phyloP scores from a whole-genome alignment of 2,888 invertebrate genomes.

The Sussaba pulchella region DNA sequence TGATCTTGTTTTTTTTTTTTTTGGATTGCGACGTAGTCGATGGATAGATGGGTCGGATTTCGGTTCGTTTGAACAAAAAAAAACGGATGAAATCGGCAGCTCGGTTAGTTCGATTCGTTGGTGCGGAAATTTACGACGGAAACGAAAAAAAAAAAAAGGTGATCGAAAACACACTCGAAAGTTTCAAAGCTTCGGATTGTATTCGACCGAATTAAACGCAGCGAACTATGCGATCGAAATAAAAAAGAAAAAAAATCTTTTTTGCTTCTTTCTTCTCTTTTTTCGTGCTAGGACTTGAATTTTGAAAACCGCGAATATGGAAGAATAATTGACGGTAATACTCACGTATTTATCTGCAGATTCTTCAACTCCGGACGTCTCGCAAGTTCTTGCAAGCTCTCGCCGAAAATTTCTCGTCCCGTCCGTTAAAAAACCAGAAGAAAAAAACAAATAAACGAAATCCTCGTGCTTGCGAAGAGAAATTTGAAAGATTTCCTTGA shows the following conservation, averaged over 20 bases:
- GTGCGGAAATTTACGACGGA: slow-evolving; percentile 7
- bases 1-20: too few species aligned
- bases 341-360: slow-evolving; percentile 33
- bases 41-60: neutral
- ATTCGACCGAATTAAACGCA: neutral
- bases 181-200: slow-evolving; percentile 18
- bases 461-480: too few species aligned
- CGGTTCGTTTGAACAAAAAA: neutral
- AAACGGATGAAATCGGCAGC: neutral
- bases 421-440: too few species aligned
- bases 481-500: too few species aligned
- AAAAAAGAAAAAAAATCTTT: neutral
- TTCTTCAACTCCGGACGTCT: slow-evolving; percentile 13
- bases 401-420: too few species aligned
- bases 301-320: neutral
- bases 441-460: too few species aligned
- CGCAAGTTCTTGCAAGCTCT: too few species aligned
- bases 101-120: slow-evolving; percentile 7
- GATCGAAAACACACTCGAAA: slow-evolving; percentile 52
- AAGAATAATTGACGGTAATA: slow-evolving; percentile 21
- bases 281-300: too few species aligned
- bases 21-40: neutral
- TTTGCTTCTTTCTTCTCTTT: neutral
- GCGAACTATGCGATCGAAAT: neutral
- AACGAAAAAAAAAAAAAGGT: too few species aligned